phyloP scores from a whole-genome alignment of 1,140 invertebrate genomes.

The Diabrotica virgifera region DNA sequence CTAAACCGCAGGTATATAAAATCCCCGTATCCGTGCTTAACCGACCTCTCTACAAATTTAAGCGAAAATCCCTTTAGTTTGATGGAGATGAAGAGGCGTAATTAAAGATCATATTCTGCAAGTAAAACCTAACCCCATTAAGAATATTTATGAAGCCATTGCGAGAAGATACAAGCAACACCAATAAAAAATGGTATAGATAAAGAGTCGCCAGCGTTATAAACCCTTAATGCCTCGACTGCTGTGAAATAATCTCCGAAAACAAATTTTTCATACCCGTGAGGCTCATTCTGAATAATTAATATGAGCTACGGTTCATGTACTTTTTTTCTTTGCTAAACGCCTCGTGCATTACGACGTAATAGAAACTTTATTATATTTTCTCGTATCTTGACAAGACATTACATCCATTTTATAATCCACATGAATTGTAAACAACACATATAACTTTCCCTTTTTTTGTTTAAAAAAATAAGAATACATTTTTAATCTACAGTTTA shows the following conservation, averaged over 20 bases:
- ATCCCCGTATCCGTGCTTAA: no score
- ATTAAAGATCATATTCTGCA: conserved; percentile 3
- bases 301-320: conserved; percentile 4
- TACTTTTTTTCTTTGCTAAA: neutral
- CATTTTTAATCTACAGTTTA: no score
- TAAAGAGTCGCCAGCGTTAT: conserved; percentile 8
- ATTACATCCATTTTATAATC: neutral
- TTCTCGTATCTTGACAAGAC: neutral
- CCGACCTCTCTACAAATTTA: neutral
- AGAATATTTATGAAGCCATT: conserved; percentile 4
- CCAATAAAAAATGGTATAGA: conserved; percentile 4
- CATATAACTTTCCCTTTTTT: no score
- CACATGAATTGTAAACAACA: no score
- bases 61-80: neutral
- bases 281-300: conserved; percentile 11
- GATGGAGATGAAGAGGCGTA: neutral
- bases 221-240: conserved; percentile 3
- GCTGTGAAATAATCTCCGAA: conserved; percentile 4
- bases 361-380: neutral
- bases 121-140: conserved; percentile 2
- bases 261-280: conserved; percentile 8
- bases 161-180: conserved; percentile 7
- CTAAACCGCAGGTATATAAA: no score
- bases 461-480: no score
- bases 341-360: neutral